phyloP scores from a whole-genome alignment of 2,797 vertebrate species.

The Pelochelys cantorii region DNA sequence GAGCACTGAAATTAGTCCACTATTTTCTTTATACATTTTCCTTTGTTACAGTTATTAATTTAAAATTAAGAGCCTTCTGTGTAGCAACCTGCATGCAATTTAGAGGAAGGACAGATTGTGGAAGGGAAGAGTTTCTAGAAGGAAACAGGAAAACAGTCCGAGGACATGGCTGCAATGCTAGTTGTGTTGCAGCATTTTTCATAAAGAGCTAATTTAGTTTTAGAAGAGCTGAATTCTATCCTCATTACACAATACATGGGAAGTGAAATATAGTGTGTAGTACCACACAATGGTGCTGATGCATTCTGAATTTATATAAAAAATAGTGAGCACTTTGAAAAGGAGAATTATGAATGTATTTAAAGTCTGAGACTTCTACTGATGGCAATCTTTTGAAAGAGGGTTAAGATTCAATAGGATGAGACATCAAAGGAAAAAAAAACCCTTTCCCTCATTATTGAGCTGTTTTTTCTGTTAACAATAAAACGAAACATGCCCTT shows the following conservation, averaged over 20 bases:
- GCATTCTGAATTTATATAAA: neutral
- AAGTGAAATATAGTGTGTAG: neutral
- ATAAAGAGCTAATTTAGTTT: neutral
- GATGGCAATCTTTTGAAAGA: neutral
- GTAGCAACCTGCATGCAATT: neutral
- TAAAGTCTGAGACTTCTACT: accelerated
- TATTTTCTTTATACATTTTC: neutral
- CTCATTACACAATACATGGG: neutral
- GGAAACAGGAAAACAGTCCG: neutral
- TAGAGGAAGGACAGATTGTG: neutral
- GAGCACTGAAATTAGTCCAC: neutral
- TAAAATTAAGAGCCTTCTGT: neutral
- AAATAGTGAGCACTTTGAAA: neutral
- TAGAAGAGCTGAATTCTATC: neutral
- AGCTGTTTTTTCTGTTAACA: neutral
- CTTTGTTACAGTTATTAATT: neutral
- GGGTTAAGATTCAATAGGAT: neutral
- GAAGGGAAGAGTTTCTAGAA: neutral
- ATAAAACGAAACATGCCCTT: neutral
- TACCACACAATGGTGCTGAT: neutral
- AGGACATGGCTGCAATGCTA: neutral
- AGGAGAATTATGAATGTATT: neutral
- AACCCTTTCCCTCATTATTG: neutral
- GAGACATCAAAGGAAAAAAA: neutral
- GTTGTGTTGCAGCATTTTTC: neutral